Base-by-base conservation (phyloP, 2,888 invertebrate genomes). In the Folsomia manolachei region DNA sequence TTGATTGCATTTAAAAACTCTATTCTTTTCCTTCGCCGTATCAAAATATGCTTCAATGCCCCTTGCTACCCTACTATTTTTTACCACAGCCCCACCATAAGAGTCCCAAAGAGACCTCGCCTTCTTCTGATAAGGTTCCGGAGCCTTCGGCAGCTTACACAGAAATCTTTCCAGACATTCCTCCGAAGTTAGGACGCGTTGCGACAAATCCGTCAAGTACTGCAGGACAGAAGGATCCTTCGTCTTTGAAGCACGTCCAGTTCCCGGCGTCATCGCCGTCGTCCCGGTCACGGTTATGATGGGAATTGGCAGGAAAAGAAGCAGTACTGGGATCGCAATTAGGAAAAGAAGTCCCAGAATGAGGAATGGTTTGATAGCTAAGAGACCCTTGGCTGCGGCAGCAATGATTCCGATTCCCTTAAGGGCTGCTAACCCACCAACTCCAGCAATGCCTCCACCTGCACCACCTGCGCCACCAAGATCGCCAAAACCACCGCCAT, bases 1-100 rank as follows among this genome's bases (percentile, higher is more conserved):
- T 61, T 79, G 78, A 60, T 79, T 72, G 64, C 80, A 80, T 70
- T 79, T 80, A 1, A 79, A 73, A 27, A 75, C 73, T 53, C 76
- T 70, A 53, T 77, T 75, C 69, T 79, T 78, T 23, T 70, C 75
- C 18, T 27, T 23, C 7, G 56, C 56, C 1, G 71, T 26, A 23
- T 78, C 78, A 71, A 80, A 80, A 64, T 79, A 80, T 18, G 80
- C 79, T 4, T 70, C 69, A 9, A 80, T 67, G 0, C 78, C 80
- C 51, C 79, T 60, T 24, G 71, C 63, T 2, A 80, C 66, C 27
- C 79, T 71, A 7, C 68, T 11, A 64, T 73, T 75, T 19, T 69
- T 72, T n/a, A 79, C 72, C 18, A 76, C 25, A 27, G 73, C 74
- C 0, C 77, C 79, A 0, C 79, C 80, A 60, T 77, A 78, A 56